These are phyloP conservation scores for Euproctis similis DNA, from an alignment of 2,888 invertebrate genomes.

Conservation along the genomic window DNA sequence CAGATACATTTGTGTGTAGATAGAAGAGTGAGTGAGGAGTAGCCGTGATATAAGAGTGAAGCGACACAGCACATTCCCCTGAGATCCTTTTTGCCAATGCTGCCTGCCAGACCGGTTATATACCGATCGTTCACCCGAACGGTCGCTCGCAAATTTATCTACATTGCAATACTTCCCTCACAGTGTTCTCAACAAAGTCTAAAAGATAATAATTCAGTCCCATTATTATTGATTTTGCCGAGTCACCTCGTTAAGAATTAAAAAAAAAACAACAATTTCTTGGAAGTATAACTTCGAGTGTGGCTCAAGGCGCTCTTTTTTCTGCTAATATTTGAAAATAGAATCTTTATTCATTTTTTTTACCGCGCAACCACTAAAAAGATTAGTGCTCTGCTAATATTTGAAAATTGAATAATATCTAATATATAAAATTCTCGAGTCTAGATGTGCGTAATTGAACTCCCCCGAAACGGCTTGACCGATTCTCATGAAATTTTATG, in stretches of 20 bases:
- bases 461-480: no score
- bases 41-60: neutral
- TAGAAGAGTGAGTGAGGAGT: constrained; percentile 4
- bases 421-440: no score
- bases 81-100: constrained; percentile 51
- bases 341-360: no score
- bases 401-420: no score
- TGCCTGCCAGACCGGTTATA: constrained; percentile 56
- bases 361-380: no score
- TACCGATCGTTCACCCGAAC: constrained; percentile 62
- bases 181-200: constrained; percentile 33
- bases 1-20: constrained; percentile 45
- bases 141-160: constrained; percentile 48
- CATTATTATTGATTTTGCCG: constrained; percentile 12
- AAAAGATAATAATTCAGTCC: constrained; percentile 19
- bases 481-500: no score
- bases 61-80: constrained; percentile 8
- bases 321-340: no score
- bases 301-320: no score
- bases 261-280: no score
- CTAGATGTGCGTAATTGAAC: no score
- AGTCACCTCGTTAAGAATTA: constrained; percentile 17
- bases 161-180: constrained; percentile 33
- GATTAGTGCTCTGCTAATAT: no score
- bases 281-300: no score